Percentiles rank a stretch among this genome's conserved stretches.
Evolutionary conservation across 1,140 invertebrate genomes (phyloP).

Genomic region (Drosophila gunungcola): DNA sequence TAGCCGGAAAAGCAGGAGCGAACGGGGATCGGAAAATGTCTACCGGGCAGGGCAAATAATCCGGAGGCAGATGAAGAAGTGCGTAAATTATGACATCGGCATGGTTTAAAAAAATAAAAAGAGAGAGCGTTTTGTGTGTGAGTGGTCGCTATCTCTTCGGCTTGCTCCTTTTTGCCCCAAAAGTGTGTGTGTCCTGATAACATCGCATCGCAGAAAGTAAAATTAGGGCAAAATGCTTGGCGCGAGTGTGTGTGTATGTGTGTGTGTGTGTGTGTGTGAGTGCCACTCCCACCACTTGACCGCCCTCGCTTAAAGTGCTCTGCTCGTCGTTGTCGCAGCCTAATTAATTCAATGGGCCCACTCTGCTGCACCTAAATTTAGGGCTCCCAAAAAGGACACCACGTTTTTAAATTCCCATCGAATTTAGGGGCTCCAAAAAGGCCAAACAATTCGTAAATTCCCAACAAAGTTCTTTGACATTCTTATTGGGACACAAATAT

Average conservation of each 20-base stretch:
- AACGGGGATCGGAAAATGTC: constrained; percentile 46
- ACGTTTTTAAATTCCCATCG: constrained; percentile 24
- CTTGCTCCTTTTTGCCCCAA: constrained; percentile 13
- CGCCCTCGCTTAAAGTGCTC: constrained; percentile 63
- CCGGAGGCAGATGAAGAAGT: constrained; percentile 65
- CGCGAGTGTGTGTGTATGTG: constrained; percentile 27
- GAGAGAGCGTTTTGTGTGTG: constrained; percentile 25
- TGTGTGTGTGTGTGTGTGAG: constrained; percentile 9
- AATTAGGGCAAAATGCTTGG: constrained; percentile 78
- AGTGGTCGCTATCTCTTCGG: constrained; percentile 37
- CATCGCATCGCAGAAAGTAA: constrained; percentile 82
- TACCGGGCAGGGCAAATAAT: constrained; percentile 53
- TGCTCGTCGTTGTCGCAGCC: constrained; percentile 65
- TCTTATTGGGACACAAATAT: background rate
- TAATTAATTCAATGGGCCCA: constrained; percentile 79
- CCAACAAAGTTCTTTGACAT: background rate
- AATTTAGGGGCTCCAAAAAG: background rate
- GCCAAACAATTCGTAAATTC: background rate
- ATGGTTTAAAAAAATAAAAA: constrained; percentile 44
- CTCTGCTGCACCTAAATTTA: constrained; percentile 17
- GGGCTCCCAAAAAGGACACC: constrained; percentile 8
- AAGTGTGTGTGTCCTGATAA: constrained; percentile 70
- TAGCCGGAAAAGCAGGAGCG: constrained; percentile 44
- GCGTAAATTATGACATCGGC: constrained; percentile 78
- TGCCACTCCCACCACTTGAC: constrained; percentile 54